phyloP scores from a whole-genome alignment of 2,888 invertebrate species.

The Apotomis capreana region DNA sequence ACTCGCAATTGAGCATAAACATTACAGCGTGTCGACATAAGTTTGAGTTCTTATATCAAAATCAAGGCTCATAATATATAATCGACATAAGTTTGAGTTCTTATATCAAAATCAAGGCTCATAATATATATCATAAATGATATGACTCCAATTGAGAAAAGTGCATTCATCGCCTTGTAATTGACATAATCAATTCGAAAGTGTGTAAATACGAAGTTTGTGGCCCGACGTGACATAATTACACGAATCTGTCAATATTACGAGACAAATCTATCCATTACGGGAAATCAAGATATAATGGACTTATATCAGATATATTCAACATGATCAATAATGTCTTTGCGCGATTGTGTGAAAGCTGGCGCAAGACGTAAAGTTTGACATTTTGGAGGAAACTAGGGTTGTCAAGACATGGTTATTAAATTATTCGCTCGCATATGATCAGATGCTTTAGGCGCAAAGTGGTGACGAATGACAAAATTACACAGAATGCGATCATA shows the following conservation, averaged over 20 bases:
- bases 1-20: no score
- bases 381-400: not conserved
- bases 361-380: not conserved
- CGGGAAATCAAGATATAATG: conserved; percentile 18
- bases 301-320: conserved; percentile 24
- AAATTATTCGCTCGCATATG: no score
- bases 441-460: no score
- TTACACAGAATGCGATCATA: no score
- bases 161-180: not conserved
- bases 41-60: no score
- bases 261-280: not conserved
- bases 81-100: no score
- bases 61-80: no score
- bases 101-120: no score
- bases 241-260: conserved; percentile 9
- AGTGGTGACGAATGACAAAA: no score
- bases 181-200: conserved; percentile 11
- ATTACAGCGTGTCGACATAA: no score
- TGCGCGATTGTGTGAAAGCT: conserved; percentile 5
- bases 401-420: not conserved
- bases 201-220: not conserved
- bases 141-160: not conserved
- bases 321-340: conserved; percentile 42
- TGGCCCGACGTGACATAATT: conserved; percentile 4
- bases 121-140: not conserved